These are phyloP conservation scores for Porphyrio hochstetteri DNA, from an alignment of 2,113 vertebrate genomes.

Conservation along the genomic window DNA sequence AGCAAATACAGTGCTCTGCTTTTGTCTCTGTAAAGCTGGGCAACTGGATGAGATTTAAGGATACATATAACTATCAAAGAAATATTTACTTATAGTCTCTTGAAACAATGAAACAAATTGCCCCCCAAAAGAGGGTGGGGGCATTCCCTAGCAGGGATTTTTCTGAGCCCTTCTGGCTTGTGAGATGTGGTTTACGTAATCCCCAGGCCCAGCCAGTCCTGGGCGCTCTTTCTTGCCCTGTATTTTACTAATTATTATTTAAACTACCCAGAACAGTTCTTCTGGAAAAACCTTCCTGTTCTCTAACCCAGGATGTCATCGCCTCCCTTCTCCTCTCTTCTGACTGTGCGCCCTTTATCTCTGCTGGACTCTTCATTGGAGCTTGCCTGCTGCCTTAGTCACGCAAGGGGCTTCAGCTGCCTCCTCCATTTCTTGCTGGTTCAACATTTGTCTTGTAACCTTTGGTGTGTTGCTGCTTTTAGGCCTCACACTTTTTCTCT, in stretches of 20 bases:
- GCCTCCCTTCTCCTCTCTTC: not conserved
- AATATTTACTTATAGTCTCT: not conserved
- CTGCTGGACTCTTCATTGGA: not conserved
- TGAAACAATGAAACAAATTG: not conserved
- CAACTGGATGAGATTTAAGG: not conserved
- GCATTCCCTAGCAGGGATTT: not conserved
- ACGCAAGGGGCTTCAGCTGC: not conserved
- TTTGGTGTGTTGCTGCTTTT: not conserved
- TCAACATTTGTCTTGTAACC: not conserved
- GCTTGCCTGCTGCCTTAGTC: not conserved
- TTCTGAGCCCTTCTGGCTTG: not conserved
- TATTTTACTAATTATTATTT: not conserved
- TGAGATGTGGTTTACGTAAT: not conserved
- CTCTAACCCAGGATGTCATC: rapidly evolving
- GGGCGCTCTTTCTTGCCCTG: not conserved
- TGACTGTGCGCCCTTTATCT: not conserved
- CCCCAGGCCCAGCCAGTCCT: not conserved
- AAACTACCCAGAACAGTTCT: not conserved
- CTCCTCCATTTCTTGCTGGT: not conserved
- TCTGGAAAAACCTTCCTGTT: not conserved
- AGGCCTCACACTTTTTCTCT: not conserved
- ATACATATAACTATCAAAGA: not conserved
- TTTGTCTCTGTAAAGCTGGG: not conserved
- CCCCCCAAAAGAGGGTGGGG: too few species aligned
- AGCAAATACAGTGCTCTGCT: not conserved